Evolutionary conservation across 2,797 vertebrate species (phyloP).

Genomic region (Spatula clypeata): DNA sequence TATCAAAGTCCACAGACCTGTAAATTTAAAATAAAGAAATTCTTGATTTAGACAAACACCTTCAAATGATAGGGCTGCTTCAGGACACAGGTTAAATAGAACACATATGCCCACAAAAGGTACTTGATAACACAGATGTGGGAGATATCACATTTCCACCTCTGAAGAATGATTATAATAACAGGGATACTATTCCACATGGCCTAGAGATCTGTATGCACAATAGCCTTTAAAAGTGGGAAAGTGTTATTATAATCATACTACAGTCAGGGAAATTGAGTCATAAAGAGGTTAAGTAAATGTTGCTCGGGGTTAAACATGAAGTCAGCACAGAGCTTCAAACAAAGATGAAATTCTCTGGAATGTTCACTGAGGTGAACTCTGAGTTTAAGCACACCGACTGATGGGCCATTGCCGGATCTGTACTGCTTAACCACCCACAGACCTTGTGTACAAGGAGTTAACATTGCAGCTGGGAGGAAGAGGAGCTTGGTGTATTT

Average conservation of each 20-base stretch:
- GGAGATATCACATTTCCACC: neutral
- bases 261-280: neutral
- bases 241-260: neutral
- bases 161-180: neutral
- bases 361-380: neutral
- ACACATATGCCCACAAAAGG: neutral
- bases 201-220: neutral
- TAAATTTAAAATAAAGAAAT: neutral
- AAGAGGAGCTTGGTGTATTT: neutral
- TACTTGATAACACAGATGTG: neutral
- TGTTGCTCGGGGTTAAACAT: neutral
- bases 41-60: neutral
- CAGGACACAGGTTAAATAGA: neutral
- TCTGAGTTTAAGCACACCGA: neutral
- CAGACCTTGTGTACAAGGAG: neutral
- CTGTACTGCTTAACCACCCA: neutral
- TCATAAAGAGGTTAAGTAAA: neutral
- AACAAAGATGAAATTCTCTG: neutral
- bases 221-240: neutral
- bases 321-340: neutral
- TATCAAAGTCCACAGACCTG: neutral
- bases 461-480: accelerated
- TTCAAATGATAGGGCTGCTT: neutral
- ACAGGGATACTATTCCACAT: neutral
- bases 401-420: accelerated